Base-by-base conservation (phyloP, 2,113 vertebrate species). In the Macquaria ambigua region DNA sequence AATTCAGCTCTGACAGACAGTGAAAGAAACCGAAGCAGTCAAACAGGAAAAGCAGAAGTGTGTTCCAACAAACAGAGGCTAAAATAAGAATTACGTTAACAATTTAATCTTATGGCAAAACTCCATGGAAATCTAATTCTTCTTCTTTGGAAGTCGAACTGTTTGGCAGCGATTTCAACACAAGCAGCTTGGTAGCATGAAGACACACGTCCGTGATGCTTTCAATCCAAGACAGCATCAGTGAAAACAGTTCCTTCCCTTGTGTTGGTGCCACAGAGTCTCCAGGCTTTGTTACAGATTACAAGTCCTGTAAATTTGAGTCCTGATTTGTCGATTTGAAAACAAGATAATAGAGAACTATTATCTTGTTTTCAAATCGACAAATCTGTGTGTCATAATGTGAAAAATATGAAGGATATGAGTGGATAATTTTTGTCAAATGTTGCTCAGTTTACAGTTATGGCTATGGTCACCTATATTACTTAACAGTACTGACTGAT, bases 11-110 rank as follows among this genome's bases (percentile, higher is more conserved):
- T 28, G 74, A 76, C 84, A 72, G 72, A 34, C 68, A 34, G 64
- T 43, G 50, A 31, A 67, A 67, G 66, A 79, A 77, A 69, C 72
- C 2, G 0, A 66, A 61, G 75, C 63, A 14, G 62, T 80, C 55
- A 34, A 63, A 77, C 61, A n/a, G 67, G 76, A 77, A 82, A 77
- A 83, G 53, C 84, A 67, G 18, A 68, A 59, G 6, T 31, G 21
- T 34, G 61, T 41, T 79, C 67, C 68, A 67, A 59, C 34, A 88
- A 39, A 73, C 70, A 66, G 62, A 69, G 16, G 48, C 74, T 62
- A 41, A 63, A 87, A 68, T 66, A 34, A 59, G 70, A 78, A 0
- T 70, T 25, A 28, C 0, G 0, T 18, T 41, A 81, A 64, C 28
- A 66, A 68, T 10, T 43, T 82, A 39, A 76, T 68, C 62, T 83